Base-by-base conservation (phyloP, 2,888 invertebrate genomes). In the Steinernema scapterisci region DNA sequence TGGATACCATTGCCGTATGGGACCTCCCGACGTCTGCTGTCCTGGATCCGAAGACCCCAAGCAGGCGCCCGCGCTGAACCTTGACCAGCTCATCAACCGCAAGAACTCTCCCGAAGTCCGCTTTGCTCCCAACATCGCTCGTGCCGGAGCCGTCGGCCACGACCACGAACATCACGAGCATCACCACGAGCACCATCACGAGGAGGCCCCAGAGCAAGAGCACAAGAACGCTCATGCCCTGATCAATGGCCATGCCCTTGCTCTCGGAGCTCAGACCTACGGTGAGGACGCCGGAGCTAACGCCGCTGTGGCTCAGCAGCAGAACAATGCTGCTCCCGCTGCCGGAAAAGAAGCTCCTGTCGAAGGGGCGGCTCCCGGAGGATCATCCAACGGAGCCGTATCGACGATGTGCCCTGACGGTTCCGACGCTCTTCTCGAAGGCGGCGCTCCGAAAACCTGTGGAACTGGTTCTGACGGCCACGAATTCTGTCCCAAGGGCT, bases 1-100 rank as follows among this genome's bases (percentile, higher is more conserved):
- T 7, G 84, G 83, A 54, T 86, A 82, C 78, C 83, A 82, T 75
- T 86, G 86, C 76, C 78, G 84, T 51, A 72, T 75, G 70, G 86
- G 86, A 52, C 86, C 86, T 70, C 86, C 86, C 70, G 84, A 85
- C 78, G 85, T 86, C 46, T 86, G 86, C 78, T 86, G 86, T 74
- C 86, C 85, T 1, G 82, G 79, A 44, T 76, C 73, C 19, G 79
- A 79, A 38, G 31, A 27, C 16, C 76, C 72, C 21, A 78, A 79
- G 25, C 16, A 27, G 11, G 11, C 63, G 16, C 52, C 52, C 21
- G 1, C 52, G 21, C 19, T 63, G 25, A 63, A 25, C 63, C 63
- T 63, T 16, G 63, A 63, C 16, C 63, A 63, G 38, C 63, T 63
- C 7, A 25, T 63, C 25, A 31, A 16, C 31, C 27, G 63, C 2